These are phyloP conservation scores for Porites australiensis DNA, from an alignment of 64 coral and sea anemone species.

Conservation along the genomic window DNA sequence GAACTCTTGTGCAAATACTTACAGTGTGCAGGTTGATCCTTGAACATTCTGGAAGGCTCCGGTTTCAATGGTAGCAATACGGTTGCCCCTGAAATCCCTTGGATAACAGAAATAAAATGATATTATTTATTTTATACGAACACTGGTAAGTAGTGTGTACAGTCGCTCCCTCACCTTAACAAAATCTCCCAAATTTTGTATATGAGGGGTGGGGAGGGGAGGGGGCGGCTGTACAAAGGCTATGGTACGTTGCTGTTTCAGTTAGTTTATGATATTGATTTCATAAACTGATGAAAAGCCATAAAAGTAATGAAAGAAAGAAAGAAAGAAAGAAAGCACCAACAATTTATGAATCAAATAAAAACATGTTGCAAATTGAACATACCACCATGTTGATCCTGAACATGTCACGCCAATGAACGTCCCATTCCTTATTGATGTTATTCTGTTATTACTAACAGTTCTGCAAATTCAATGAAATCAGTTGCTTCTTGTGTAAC, in stretches of 20 bases:
- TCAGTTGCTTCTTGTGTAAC: not conserved
- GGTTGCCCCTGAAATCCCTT: constrained; percentile 62
- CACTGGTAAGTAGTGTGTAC: no score
- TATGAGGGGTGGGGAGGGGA: no score
- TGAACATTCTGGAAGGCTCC: constrained; percentile 56
- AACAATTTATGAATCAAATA: no score
- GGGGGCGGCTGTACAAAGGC: no score
- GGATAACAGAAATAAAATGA: not conserved
- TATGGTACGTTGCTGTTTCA: no score
- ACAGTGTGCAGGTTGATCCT: constrained; percentile 39
- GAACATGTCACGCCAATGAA: constrained; percentile 10
- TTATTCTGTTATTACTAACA: constrained; percentile 22
- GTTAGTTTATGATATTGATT: no score
- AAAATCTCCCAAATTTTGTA: no score
- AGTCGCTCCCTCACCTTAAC: no score
- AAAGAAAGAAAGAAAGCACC: no score
- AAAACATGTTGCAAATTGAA: not conserved
- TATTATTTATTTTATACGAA: not conserved
- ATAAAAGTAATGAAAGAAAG: no score
- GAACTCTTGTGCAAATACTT: not conserved
- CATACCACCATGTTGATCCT: not conserved
- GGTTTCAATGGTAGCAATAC: constrained; percentile 42
- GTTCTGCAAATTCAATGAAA: not conserved
- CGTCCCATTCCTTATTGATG: not conserved
- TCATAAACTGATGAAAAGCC: no score